Base-by-base conservation (phyloP, 1,140 invertebrate species). In the Drosophila cardini region DNA sequence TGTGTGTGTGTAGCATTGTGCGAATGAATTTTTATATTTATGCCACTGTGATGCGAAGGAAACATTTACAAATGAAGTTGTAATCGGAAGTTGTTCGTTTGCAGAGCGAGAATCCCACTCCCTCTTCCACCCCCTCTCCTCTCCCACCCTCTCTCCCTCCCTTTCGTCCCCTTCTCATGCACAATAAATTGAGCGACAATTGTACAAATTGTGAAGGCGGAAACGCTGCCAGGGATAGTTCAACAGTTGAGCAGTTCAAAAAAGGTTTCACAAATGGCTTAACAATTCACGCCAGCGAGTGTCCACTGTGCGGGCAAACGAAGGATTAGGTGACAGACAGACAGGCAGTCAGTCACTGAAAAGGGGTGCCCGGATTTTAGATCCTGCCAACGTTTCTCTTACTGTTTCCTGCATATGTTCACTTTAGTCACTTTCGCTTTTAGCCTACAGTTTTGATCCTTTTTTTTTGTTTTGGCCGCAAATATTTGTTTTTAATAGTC, bases 61-160 rank as follows among this genome's bases (percentile, higher is more conserved):
- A 91, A 80, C 80, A 91, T 90, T 90, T 89, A 89, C 90, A 90
- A 91, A 91, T 91, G 83, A 91, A 91, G 90, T 91, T 91, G 90
- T 91, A 91, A 91, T 91, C 90, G 90, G 90, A 91, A 91, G 90
- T 91, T 91, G 90, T 91, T 91, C 90, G 90, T 91, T 91, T 91
- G 90, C 80, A 72, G 65, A 34, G 34, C n/a, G 26, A 38, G 32
- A 26, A 26, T 4, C 53, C 58, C 42, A 16, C 34, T 30, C 36
- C 13, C 34, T 40, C 38, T 34, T 42, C 5, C 15, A 36, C 55
- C 13, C 21, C 13, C n/a, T n/a, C n/a, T 4, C 13, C 62, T 30
- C 32, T 21, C 63, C 30, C 40, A 16, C 36, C 8, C 45, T 8
- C 13, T 26, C 36, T 21, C 48, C 13, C 16, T 21, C 63, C 30